Evolutionary conservation across 2,797 vertebrate species (phyloP).

Genomic region (Aratinga solstitialis): DNA sequence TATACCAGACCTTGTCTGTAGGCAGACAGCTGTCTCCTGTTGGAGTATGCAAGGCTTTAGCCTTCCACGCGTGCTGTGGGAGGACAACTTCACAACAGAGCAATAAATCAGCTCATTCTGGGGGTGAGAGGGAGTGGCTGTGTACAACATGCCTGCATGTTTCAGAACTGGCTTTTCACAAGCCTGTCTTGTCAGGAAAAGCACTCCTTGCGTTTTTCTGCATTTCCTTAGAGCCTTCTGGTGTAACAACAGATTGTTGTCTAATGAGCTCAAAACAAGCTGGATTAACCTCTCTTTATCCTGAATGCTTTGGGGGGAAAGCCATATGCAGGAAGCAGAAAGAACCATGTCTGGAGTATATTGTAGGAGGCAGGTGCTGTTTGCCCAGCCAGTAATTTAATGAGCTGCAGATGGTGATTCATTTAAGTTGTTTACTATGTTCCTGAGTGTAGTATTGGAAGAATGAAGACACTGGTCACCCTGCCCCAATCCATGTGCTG

Average conservation of each 20-base stretch:
- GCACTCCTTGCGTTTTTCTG: not conserved
- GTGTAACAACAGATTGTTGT: not conserved
- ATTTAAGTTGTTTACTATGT: not conserved
- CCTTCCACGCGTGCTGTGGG: fast-evolving
- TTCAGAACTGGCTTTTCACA: not conserved
- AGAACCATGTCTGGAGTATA: not conserved
- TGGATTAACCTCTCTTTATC: not conserved
- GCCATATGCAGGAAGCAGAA: not conserved
- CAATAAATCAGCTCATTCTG: not conserved
- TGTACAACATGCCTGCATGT: not conserved
- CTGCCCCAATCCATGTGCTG: not conserved
- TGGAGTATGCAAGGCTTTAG: not conserved
- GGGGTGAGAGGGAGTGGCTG: not conserved
- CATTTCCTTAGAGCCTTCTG: not conserved
- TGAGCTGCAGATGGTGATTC: not conserved
- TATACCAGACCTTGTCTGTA: not conserved
- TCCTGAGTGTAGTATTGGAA: not conserved
- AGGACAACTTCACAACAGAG: not conserved
- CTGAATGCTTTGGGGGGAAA: not conserved
- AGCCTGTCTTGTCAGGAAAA: not conserved
- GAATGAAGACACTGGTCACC: not conserved
- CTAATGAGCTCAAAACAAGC: not conserved
- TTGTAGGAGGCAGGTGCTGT: not conserved
- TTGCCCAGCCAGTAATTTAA: not conserved
- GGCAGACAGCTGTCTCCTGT: not conserved